phyloP scores from a whole-genome alignment of 2,113 vertebrate genomes.

The Notiomystis cincta region DNA sequence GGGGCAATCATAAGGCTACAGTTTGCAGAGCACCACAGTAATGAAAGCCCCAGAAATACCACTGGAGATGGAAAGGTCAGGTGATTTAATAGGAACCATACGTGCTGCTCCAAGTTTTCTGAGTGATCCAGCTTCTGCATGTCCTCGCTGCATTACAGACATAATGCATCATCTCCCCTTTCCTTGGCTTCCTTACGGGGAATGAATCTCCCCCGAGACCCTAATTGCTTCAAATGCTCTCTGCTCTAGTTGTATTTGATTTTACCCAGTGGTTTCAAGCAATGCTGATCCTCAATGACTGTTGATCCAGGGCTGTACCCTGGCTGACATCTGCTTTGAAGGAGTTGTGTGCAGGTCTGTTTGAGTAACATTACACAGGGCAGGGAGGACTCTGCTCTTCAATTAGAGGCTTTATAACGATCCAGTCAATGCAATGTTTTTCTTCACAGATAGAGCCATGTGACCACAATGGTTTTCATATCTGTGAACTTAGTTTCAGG shows the following conservation, averaged over 20 bases:
- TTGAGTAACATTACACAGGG: not conserved
- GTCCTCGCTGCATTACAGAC: not conserved
- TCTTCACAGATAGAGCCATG: not conserved
- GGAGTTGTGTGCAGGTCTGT: not conserved
- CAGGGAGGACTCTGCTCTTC: not conserved
- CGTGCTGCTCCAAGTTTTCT: not conserved
- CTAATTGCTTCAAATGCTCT: constrained; percentile 6
- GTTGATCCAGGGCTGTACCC: constrained; percentile 7
- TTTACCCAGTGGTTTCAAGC: constrained; percentile 15
- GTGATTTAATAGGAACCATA: constrained; percentile 15
- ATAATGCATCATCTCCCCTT: not conserved
- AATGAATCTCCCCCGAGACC: not conserved
- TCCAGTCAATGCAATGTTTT: not conserved
- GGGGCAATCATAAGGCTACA: not conserved
- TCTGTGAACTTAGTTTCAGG: not conserved
- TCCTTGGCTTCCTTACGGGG: not conserved
- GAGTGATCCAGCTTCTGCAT: constrained; percentile 30
- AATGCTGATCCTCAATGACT: not conserved
- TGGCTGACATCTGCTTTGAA: constrained; percentile 12
- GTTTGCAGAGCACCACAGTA: not conserved
- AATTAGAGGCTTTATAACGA: not conserved
- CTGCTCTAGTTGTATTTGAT: constrained; percentile 36
- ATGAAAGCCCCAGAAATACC: not conserved
- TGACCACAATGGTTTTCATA: not conserved
- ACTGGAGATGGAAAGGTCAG: not conserved